Percentiles rank a stretch among this genome's conserved stretches.
Conservation (phyloP, 2,113 vertebrate species). For the Callopanchax toddi region DNA sequence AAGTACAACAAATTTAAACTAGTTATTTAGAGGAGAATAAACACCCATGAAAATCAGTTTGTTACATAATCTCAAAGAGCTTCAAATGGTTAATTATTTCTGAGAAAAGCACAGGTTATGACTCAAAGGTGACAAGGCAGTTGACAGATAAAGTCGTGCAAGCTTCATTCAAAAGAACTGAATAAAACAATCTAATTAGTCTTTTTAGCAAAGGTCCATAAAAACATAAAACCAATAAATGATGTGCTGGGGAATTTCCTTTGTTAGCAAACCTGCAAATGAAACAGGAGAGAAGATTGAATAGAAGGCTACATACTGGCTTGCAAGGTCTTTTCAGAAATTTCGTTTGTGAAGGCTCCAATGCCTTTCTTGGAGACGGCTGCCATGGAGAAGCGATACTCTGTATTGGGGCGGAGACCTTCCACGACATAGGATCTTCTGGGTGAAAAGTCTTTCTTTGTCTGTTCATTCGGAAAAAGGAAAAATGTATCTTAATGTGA, state of each 20-base stretch:
- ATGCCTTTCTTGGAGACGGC: slow-evolving; percentile 93
- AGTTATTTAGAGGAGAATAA: slow-evolving; percentile 8
- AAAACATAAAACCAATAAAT: slow-evolving; percentile 15
- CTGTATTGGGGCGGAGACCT: slow-evolving; percentile 91
- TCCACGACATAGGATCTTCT: slow-evolving; percentile 87
- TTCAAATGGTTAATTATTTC: slow-evolving; percentile 38
- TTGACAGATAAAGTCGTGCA: slow-evolving; percentile 20
- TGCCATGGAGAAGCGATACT: slow-evolving; percentile 94
- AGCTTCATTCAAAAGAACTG: slow-evolving; percentile 13
- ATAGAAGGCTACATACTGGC: slow-evolving; percentile 93
- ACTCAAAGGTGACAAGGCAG: slow-evolving; percentile 40
- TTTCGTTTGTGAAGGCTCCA: slow-evolving; percentile 93
- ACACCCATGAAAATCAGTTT: slow-evolving; percentile 8
- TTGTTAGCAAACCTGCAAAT: slow-evolving; percentile 38
- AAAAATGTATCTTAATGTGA: neutral
- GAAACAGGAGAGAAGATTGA: slow-evolving; percentile 41
- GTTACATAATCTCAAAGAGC: slow-evolving; percentile 12
- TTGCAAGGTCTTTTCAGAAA: slow-evolving; percentile 94
- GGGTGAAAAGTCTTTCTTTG: slow-evolving; percentile 88
- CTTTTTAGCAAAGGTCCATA: neutral
- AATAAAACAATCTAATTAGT: slow-evolving; percentile 20
- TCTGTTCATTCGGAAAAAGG: slow-evolving; percentile 72
- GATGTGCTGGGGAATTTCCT: slow-evolving; percentile 7
- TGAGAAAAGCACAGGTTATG: slow-evolving; percentile 36
- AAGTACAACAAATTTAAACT: slow-evolving; percentile 11